Evolutionary conservation across 1,140 invertebrate genomes (phyloP).

Genomic region (Hyphantria cunea): DNA sequence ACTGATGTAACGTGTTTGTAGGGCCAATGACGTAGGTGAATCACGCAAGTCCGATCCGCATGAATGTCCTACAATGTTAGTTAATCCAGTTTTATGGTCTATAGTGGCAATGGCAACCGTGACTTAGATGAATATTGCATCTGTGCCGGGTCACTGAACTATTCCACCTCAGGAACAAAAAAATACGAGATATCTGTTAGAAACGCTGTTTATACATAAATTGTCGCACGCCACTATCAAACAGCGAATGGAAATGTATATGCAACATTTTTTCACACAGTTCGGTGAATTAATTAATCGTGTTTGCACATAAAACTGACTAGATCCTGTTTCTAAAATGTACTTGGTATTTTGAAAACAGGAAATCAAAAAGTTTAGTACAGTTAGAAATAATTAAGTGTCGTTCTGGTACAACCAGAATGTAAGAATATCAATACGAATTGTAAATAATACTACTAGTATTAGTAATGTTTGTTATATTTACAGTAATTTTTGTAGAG

Average conservation of each 20-base stretch:
- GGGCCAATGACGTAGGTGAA: conserved; percentile 3
- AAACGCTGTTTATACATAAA: background rate
- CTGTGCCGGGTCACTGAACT: conserved; percentile 37
- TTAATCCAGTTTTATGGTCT: conserved; percentile 43
- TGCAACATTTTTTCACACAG: background rate
- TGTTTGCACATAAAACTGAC: too few relatives aligned
- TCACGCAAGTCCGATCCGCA: conserved; percentile 20
- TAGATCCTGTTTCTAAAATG: too few relatives aligned
- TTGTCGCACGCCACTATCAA: background rate
- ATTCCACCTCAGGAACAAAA: background rate
- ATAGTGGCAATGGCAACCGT: conserved; percentile 34
- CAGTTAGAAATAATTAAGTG: too few relatives aligned
- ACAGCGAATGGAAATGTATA: background rate
- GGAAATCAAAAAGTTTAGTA: too few relatives aligned
- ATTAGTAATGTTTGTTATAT: too few relatives aligned
- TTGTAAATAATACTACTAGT: too few relatives aligned
- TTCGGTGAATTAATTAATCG: background rate
- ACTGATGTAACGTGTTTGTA: conserved; percentile 1
- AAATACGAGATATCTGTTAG: background rate
- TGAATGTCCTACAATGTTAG: conserved; percentile 39
- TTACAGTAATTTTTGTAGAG: too few relatives aligned
- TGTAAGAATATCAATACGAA: too few relatives aligned
- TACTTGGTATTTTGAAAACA: too few relatives aligned
- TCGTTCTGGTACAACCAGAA: too few relatives aligned
- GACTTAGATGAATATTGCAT: conserved; percentile 48